Evolutionary conservation across 2,113 vertebrate species (phyloP).

Genomic region (Philantomba maxwellii): DNA sequence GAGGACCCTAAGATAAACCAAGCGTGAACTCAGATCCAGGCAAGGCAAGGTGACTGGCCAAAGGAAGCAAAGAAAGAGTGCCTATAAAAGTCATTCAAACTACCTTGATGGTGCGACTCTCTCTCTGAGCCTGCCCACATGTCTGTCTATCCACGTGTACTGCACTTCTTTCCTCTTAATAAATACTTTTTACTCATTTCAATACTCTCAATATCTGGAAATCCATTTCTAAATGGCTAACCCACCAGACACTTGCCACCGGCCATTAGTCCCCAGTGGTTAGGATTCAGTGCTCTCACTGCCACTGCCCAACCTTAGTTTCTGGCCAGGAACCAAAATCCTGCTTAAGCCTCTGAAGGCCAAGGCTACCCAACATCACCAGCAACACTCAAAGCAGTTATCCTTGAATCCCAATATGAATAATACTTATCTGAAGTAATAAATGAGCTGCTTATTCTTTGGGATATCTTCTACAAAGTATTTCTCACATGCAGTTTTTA

Average conservation of each 20-base stretch:
- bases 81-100: background rate
- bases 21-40: accelerated
- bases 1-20: background rate
- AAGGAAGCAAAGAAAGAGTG: background rate
- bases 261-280: background rate
- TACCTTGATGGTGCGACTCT: background rate
- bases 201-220: background rate
- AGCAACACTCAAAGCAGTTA: background rate
- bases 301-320: background rate
- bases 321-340: background rate
- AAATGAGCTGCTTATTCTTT: background rate
- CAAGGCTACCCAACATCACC: background rate
- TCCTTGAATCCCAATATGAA: background rate
- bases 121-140: background rate
- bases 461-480: background rate
- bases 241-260: background rate
- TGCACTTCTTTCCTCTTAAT: background rate
- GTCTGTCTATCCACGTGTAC: background rate
- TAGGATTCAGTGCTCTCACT: background rate
- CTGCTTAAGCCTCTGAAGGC: background rate
- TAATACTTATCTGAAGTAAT: background rate
- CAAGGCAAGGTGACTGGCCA: background rate
- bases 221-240: background rate
- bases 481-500: background rate
- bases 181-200: background rate